Conservation (phyloP, 2,797 vertebrate genomes). For the Manis javanica region DNA sequence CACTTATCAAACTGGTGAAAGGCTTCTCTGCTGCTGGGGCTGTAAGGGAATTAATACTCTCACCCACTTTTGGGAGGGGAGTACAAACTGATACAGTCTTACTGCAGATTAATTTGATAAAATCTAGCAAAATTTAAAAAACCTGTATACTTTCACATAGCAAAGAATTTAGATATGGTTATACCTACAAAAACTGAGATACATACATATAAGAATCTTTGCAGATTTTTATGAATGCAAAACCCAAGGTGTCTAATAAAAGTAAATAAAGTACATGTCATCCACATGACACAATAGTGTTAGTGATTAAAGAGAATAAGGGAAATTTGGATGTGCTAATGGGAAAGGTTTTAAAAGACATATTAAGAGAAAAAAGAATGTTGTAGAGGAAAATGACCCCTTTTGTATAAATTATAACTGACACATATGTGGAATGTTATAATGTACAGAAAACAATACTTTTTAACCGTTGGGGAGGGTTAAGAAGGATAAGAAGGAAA, state of each 20-base stretch:
- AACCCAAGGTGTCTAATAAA: not conserved
- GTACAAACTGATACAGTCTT: not conserved
- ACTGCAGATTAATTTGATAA: not conserved
- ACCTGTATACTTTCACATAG: not conserved
- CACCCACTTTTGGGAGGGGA: not conserved
- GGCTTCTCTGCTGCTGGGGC: not conserved
- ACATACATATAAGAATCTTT: not conserved
- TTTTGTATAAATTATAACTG: not conserved
- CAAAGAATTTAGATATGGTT: not conserved
- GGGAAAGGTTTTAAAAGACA: not conserved
- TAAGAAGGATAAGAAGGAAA: not conserved
- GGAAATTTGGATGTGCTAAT: not conserved
- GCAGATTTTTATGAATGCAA: conserved; percentile 53
- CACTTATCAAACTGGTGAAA: not conserved
- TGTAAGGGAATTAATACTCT: not conserved
- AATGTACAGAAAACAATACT: not conserved
- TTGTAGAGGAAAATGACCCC: not conserved
- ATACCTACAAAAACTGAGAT: not conserved
- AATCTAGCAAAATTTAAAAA: conserved; percentile 29
- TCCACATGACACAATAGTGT: not conserved
- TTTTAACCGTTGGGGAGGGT: not conserved
- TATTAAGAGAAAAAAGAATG: not conserved
- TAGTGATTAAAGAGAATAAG: not conserved
- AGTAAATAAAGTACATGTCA: not conserved
- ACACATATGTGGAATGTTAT: not conserved